Percentiles rank a stretch among this genome's conserved stretches.
phyloP scores from a whole-genome alignment of 2,888 invertebrate species.

The Eucera pruinosa region DNA sequence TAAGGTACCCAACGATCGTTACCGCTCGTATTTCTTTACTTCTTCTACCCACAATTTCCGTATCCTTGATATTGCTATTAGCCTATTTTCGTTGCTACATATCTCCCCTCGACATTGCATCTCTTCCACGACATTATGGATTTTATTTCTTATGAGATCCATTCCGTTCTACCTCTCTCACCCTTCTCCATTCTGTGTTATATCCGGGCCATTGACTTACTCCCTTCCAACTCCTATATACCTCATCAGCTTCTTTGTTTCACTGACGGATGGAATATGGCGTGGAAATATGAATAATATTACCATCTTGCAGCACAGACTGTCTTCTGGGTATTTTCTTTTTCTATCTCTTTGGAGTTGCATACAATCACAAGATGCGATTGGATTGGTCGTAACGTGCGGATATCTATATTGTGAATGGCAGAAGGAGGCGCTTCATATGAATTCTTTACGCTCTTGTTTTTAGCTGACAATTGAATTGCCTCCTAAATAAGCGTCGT shows the following conservation, averaged over 20 bases:
- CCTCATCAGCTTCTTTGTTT: slow-evolving; percentile 34
- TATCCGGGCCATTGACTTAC: slow-evolving; percentile 35
- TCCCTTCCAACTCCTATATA: not conserved
- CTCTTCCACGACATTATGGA: slow-evolving; percentile 48
- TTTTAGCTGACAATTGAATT: not conserved
- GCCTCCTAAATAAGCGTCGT: slow-evolving; percentile 8
- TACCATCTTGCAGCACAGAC: slow-evolving; percentile 12
- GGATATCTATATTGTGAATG: no score
- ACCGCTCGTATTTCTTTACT: slow-evolving; percentile 59
- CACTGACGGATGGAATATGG: not conserved
- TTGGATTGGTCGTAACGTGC: slow-evolving; percentile 11
- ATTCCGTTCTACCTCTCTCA: not conserved
- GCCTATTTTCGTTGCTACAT: slow-evolving; percentile 49
- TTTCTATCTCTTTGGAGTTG: not conserved
- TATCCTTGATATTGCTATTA: slow-evolving; percentile 60
- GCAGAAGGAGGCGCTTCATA: not conserved
- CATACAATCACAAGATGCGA: not conserved
- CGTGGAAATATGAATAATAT: slow-evolving; percentile 47
- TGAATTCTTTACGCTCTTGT: slow-evolving; percentile 8
- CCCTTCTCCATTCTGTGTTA: not conserved
- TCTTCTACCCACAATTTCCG: slow-evolving; percentile 41
- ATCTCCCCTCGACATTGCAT: slow-evolving; percentile 39
- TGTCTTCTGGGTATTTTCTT: no score
- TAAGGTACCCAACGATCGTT: slow-evolving; percentile 56
- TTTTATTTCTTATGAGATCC: slow-evolving; percentile 54